These are phyloP conservation scores for Eidolon dupreanum DNA, from an alignment of 2,797 vertebrate species.

Conservation along the genomic window DNA sequence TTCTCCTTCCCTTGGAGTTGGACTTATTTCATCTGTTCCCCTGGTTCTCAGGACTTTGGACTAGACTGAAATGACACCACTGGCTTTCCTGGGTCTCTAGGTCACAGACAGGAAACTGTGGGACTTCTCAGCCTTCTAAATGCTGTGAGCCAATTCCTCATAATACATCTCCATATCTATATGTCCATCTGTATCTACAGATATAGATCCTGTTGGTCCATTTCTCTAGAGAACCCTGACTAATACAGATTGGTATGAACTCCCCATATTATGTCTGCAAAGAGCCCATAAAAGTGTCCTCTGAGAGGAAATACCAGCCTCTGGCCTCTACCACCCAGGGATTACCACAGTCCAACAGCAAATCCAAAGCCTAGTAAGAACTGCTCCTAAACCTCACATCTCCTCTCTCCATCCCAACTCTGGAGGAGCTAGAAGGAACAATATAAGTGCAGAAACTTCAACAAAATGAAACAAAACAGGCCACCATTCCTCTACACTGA, in stretches of 20 bases:
- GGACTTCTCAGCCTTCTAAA: background rate
- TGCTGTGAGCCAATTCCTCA: background rate
- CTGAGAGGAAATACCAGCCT: background rate
- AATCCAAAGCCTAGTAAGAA: background rate
- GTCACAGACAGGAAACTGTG: background rate
- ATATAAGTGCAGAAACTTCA: background rate
- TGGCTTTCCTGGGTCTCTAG: background rate
- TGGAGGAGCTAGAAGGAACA: background rate
- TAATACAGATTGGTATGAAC: background rate
- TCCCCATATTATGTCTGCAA: background rate
- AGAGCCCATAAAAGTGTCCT: background rate
- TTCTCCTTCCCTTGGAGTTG: background rate
- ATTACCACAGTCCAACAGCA: background rate
- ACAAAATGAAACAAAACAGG: background rate
- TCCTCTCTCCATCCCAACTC: background rate
- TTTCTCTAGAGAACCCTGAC: background rate
- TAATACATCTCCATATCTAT: background rate
- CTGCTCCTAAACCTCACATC: background rate
- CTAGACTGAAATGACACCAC: background rate
- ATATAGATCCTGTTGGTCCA: background rate
- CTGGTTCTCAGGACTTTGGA: background rate
- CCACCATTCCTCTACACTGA: background rate
- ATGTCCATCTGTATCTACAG: background rate
- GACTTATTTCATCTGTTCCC: background rate
- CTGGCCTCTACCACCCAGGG: background rate